Conservation (phyloP, 2,888 invertebrate genomes). For the Pachydiplax longipennis region DNA sequence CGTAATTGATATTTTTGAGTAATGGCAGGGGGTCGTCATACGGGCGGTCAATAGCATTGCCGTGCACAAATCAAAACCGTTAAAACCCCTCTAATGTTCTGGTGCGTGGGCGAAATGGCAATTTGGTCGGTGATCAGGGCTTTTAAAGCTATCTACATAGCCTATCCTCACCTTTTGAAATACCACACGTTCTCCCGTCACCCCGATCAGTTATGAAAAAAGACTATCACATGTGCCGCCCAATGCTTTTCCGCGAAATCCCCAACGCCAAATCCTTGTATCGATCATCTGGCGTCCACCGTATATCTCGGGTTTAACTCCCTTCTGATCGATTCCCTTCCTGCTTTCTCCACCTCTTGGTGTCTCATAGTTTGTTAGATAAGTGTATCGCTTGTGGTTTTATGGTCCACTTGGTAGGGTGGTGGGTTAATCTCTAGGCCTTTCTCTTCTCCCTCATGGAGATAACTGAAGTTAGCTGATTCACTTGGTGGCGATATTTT, state of each 20-base stretch:
- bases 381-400: too few relatives aligned
- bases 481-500: too few relatives aligned
- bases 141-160: not conserved
- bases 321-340: not conserved
- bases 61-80: not conserved
- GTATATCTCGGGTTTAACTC: slow-evolving; percentile 34
- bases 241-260: not conserved
- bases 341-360: too few relatives aligned
- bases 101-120: not conserved
- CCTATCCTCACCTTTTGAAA: not conserved
- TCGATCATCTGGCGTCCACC: slow-evolving; percentile 42
- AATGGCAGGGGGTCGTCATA: not conserved
- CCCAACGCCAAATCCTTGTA: not conserved
- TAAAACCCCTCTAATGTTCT: not conserved
- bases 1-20: not conserved
- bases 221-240: not conserved
- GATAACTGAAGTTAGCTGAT: too few relatives aligned
- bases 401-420: too few relatives aligned
- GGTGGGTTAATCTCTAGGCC: too few relatives aligned
- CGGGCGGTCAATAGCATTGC: too few relatives aligned
- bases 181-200: not conserved
- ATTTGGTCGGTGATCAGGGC: not conserved
- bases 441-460: too few relatives aligned
- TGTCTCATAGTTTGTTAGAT: too few relatives aligned
- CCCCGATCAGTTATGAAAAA: not conserved